Conservation (phyloP, 2,888 invertebrate species). For the Odontothrips loti region DNA sequence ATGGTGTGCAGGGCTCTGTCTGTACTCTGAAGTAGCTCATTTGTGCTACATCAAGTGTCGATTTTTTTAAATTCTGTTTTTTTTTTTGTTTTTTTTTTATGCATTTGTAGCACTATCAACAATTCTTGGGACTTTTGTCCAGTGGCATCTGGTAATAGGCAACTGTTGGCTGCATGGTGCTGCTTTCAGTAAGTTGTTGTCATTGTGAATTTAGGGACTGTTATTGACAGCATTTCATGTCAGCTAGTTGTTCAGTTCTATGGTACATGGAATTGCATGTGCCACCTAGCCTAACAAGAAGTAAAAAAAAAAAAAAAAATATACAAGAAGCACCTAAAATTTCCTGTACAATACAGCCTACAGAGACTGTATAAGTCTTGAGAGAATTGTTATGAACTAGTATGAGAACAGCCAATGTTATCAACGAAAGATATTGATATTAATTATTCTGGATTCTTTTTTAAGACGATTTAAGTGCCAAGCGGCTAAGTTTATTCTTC, state of each 20-base stretch:
- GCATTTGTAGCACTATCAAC: not conserved
- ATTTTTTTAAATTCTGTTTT: not conserved
- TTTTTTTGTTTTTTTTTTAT: not conserved
- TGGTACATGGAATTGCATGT: not conserved
- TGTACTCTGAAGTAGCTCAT: not conserved
- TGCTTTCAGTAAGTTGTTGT: too few species aligned
- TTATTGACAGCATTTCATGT: too few species aligned
- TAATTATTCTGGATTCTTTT: not conserved
- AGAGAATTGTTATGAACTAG: not conserved
- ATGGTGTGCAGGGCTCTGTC: not conserved
- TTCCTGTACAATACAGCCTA: not conserved
- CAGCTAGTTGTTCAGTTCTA: too few species aligned
- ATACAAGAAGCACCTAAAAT: not conserved
- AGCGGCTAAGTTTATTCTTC: constrained; percentile 16
- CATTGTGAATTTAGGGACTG: too few species aligned
- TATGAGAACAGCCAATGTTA: not conserved
- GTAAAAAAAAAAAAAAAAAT: not conserved
- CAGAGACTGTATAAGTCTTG: not conserved
- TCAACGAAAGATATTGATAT: not conserved
- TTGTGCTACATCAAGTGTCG: not conserved
- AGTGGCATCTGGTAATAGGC: not conserved
- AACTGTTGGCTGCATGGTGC: too few species aligned
- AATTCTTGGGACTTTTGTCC: not conserved
- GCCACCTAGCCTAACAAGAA: not conserved
- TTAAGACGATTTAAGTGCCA: not conserved